phyloP scores from a whole-genome alignment of 1,140 invertebrate genomes.

The Drosophila busckii region DNA sequence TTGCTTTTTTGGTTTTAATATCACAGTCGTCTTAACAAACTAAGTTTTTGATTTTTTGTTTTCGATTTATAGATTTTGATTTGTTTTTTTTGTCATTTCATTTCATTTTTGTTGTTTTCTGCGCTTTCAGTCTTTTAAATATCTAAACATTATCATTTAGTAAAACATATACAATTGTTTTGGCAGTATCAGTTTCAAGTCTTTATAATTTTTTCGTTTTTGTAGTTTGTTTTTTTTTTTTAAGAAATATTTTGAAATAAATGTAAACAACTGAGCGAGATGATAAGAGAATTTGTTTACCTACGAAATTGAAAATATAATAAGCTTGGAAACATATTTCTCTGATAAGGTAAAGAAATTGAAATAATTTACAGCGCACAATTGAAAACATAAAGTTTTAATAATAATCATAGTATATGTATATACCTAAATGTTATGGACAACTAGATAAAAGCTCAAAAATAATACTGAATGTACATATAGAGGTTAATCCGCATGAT shows the following conservation, averaged over 20 bases:
- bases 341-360: no score
- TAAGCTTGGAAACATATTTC: no score
- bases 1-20: slow-evolving; percentile 15
- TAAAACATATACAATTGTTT: not conserved
- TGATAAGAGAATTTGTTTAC: slow-evolving; percentile 20
- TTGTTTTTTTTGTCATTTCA: slow-evolving; percentile 20
- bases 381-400: no score
- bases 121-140: slow-evolving; percentile 4
- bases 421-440: no score
- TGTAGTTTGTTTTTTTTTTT: no score
- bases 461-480: no score
- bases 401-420: no score
- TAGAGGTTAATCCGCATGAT: no score
- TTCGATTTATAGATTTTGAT: slow-evolving; percentile 46
- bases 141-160: slow-evolving; percentile 1
- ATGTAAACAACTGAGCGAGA: not conserved
- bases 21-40: slow-evolving; percentile 54
- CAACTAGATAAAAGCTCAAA: no score
- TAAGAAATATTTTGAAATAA: not conserved
- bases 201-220: no score
- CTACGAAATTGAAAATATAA: not conserved
- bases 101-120: slow-evolving; percentile 15
- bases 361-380: no score
- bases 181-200: slow-evolving; percentile 27
- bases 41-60: slow-evolving; percentile 43